Percentiles rank a stretch among this genome's conserved stretches.
These are phyloP conservation scores for Rhaphigaster nebulosa DNA, from an alignment of 2,888 invertebrate species.

Conservation along the genomic window DNA sequence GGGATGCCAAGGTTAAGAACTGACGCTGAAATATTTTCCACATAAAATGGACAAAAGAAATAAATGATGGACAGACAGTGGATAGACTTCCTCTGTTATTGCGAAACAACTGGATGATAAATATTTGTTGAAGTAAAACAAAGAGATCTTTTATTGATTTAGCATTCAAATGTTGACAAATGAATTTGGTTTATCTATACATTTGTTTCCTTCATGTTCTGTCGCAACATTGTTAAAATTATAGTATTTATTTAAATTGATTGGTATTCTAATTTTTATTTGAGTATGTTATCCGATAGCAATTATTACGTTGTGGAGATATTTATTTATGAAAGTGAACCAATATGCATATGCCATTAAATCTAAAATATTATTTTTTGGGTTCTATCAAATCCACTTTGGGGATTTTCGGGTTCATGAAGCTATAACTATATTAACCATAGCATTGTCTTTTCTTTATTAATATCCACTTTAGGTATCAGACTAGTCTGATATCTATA, in stretches of 20 bases:
- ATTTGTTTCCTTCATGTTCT: background rate
- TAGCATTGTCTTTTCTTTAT: too few relatives aligned
- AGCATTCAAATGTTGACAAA: background rate
- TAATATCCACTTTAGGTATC: too few relatives aligned
- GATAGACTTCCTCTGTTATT: background rate
- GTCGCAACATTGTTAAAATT: background rate
- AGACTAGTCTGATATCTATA: too few relatives aligned
- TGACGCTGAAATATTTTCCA: background rate
- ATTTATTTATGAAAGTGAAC: too few relatives aligned
- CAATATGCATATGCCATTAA: too few relatives aligned
- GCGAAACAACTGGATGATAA: background rate
- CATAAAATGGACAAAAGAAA: background rate
- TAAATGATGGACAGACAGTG: background rate
- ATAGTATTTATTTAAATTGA: too few relatives aligned
- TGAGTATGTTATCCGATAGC: too few relatives aligned
- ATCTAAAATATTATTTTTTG: too few relatives aligned
- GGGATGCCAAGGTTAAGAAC: background rate
- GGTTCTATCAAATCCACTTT: too few relatives aligned
- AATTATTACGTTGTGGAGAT: too few relatives aligned
- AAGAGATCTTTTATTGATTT: background rate
- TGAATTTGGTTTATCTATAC: background rate
- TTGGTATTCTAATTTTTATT: background rate
- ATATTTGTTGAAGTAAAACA: background rate
- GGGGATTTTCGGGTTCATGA: too few relatives aligned
- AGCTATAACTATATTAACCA: too few relatives aligned